Conservation (phyloP, 2,113 vertebrate genomes). For the Semnornis frantzii region DNA sequence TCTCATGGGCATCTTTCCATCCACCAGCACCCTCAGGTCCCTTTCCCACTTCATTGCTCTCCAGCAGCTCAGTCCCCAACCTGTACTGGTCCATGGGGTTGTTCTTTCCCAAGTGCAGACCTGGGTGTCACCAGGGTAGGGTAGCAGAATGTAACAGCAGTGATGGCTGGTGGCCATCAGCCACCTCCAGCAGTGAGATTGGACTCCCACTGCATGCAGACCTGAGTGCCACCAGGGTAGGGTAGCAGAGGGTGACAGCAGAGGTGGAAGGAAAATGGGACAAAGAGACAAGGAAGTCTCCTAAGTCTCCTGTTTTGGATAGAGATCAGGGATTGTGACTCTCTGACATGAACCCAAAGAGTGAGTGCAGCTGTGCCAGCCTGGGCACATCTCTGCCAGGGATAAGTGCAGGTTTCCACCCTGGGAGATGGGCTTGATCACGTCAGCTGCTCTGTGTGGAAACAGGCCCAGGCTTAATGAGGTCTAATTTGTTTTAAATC, state of each 20-base stretch:
- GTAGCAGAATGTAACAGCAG: neutral
- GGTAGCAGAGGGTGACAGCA: neutral
- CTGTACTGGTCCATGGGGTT: too few relatives aligned
- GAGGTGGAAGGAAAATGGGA: neutral
- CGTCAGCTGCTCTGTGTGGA: neutral
- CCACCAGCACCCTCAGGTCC: too few relatives aligned
- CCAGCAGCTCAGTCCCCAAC: too few relatives aligned
- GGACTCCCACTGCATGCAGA: neutral
- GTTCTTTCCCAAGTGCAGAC: neutral
- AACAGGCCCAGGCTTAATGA: slow-evolving; percentile 40
- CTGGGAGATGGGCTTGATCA: neutral
- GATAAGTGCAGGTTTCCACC: neutral
- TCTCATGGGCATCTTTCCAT: too few relatives aligned
- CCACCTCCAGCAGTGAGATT: neutral
- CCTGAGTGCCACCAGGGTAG: too few relatives aligned
- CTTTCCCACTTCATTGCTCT: too few relatives aligned
- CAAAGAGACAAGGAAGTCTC: too few relatives aligned
- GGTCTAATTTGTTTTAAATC: slow-evolving; percentile 65
- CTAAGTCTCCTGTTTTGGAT: too few relatives aligned
- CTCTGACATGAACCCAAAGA: neutral
- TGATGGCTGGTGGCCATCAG: too few relatives aligned
- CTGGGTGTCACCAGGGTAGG: too few relatives aligned
- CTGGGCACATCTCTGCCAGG: neutral
- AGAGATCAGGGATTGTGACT: too few relatives aligned
- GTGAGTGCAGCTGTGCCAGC: neutral